Percentiles rank a stretch among this genome's conserved stretches.
phyloP scores from a whole-genome alignment of 2,888 invertebrate species.

The Podabrus alpinus region DNA sequence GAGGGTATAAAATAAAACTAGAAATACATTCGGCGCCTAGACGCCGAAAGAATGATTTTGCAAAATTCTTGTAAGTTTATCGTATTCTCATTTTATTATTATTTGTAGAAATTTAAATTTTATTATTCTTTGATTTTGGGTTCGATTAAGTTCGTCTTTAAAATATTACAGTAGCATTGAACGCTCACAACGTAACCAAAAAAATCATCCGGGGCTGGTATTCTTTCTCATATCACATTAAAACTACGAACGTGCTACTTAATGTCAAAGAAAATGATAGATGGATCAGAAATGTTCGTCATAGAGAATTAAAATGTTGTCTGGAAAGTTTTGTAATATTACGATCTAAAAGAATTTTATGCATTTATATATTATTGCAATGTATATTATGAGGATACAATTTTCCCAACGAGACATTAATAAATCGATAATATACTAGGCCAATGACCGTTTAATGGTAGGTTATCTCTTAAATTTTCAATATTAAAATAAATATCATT shows the following conservation, averaged over 20 bases:
- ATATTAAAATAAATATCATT: not conserved
- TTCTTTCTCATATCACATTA: not conserved
- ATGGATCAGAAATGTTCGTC: not conserved
- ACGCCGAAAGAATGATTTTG: not conserved
- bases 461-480: not conserved
- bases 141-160: not conserved
- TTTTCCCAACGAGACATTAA: not conserved
- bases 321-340: not conserved
- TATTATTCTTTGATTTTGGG: not conserved
- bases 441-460: not conserved
- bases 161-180: not conserved
- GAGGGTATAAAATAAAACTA: too few relatives aligned
- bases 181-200: not conserved
- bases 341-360: not conserved
- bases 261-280: not conserved
- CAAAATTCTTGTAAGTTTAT: too few relatives aligned
- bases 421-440: constrained; percentile 1
- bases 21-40: not conserved
- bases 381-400: not conserved
- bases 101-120: too few relatives aligned
- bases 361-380: not conserved
- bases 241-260: not conserved
- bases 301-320: not conserved
- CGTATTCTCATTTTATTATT: too few relatives aligned
- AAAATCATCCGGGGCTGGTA: not conserved